Evolutionary conservation across 92 coral and sea anemone genomes (phyloP), one percentile per base, ranked within the genome.

Genomic region (Plumapathes pennacea): DNA sequence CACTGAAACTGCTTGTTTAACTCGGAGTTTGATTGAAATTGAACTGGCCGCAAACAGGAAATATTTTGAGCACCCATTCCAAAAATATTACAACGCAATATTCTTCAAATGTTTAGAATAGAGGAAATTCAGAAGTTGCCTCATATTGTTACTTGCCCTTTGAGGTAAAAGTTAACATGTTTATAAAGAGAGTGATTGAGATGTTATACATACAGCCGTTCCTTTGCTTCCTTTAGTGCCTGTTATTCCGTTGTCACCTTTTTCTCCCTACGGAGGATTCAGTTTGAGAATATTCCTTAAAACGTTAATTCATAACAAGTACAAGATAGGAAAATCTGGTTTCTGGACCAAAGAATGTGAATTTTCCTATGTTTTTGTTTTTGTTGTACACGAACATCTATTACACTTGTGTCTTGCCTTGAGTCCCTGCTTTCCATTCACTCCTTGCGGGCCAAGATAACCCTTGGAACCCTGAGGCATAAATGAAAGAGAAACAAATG

Each of bases 161-260:
- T 8, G 40, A 34, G n/a, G 40, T 8, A 18, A 28, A 3, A 5
- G 19, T 7, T 5, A 25, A 50, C 19, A 10, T n/a, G 7, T 0
- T 22, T 38, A 36, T 37, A 23, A 22, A 14, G 14, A 19, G 52
- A 25, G n/a, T 10, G 36, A 50, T 13, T 11, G 10, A 17, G 37
- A 18, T 9, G 3, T 15, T 13, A 12, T 25, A 31, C 65, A 34
- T 25, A 87, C 96, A 76, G 72, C 86, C 37, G 60, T 60, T 31
- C 96, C 96, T 46, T 64, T 49, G 18, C 50, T 31, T 45, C 96
- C 96, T 54, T 71, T 69, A 43, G n/a, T 25, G 24, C 96, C 96
- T 25, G 57, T 14, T 9, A 28, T 15, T 54, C 96, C 96, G 25
- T 32, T 54, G 14, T 66, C 78, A 41, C 96, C 96, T 11, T 46